A percentile compares a stretch with the other conserved stretches of the same genome.
These are phyloP conservation scores for Rhegmatorhina hoffmannsi DNA, from an alignment of 2,113 vertebrate species.

Conservation along the genomic window DNA sequence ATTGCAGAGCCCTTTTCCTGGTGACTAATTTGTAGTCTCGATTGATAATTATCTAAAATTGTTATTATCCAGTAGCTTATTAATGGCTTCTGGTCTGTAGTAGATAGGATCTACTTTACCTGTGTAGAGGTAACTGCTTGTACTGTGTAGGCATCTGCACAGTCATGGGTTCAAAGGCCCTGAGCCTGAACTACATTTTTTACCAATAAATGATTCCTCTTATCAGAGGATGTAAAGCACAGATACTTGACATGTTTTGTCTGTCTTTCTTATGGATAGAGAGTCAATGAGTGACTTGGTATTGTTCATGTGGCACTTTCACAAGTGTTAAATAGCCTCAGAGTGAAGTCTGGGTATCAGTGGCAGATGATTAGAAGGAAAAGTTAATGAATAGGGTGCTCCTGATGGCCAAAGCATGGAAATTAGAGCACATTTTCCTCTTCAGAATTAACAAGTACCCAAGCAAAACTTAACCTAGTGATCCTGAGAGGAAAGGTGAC, in stretches of 20 bases:
- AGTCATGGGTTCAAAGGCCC: not conserved
- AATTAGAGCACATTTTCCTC: not conserved
- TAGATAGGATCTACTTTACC: not conserved
- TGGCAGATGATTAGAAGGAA: not conserved
- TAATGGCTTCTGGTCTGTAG: conserved; percentile 10
- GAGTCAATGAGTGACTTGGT: not conserved
- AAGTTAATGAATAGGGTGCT: not conserved
- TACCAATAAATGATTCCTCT: not conserved
- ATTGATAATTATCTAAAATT: conserved; percentile 12
- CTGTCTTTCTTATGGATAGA: not conserved
- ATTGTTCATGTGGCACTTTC: not conserved
- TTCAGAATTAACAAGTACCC: not conserved
- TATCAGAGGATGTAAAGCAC: not conserved
- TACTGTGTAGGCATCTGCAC: not conserved
- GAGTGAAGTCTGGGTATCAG: not conserved
- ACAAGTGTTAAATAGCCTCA: not conserved
- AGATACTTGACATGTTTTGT: not conserved
- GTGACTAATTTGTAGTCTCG: conserved; percentile 18
- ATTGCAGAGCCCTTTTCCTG: not conserved
- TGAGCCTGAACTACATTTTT: not conserved
- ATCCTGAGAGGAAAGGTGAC: not conserved
- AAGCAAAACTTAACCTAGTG: not conserved
- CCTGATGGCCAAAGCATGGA: not conserved
- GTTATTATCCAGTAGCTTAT: not conserved
- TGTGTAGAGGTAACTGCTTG: not conserved